phyloP scores from a whole-genome alignment of 2,888 invertebrate species.

The Dioctria linearis region DNA sequence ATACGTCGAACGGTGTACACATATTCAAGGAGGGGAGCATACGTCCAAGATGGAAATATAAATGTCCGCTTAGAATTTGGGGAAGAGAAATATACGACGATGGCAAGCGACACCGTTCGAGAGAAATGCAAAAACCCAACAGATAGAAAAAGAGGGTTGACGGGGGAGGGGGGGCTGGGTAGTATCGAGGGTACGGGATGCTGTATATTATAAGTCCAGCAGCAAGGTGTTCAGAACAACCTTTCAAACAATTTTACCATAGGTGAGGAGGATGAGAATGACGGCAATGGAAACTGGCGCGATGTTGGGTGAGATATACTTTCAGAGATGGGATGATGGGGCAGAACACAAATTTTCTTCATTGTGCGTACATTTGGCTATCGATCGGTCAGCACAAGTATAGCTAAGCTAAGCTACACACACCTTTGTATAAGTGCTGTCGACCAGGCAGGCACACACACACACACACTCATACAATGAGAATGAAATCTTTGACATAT shows the following conservation, averaged over 20 bases:
- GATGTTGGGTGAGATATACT: slow-evolving; percentile 2
- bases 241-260: slow-evolving; percentile 20
- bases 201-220: not conserved
- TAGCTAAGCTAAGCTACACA: too few species aligned
- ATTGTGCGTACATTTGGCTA: slow-evolving; percentile 51
- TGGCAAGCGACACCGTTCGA: not conserved
- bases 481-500: not conserved
- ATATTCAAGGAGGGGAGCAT: slow-evolving; percentile 11
- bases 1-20: slow-evolving; percentile 22
- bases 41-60: slow-evolving; percentile 51
- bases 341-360: slow-evolving; percentile 42
- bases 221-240: slow-evolving; percentile 23
- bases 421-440: slow-evolving; percentile 13
- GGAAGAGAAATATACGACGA: slow-evolving; percentile 29
- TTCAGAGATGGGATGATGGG: slow-evolving; percentile 11
- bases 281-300: slow-evolving; percentile 13
- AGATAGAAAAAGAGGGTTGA: too few species aligned
- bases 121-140: slow-evolving; percentile 41
- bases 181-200: not conserved
- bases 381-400: slow-evolving; percentile 47
- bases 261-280: slow-evolving; percentile 4
- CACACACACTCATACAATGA: slow-evolving; percentile 10
- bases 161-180: not conserved
- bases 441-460: too few species aligned
- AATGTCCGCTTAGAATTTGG: slow-evolving; percentile 44